phyloP scores from a whole-genome alignment of 2,888 invertebrate species.

The Ptilodon capucinus region DNA sequence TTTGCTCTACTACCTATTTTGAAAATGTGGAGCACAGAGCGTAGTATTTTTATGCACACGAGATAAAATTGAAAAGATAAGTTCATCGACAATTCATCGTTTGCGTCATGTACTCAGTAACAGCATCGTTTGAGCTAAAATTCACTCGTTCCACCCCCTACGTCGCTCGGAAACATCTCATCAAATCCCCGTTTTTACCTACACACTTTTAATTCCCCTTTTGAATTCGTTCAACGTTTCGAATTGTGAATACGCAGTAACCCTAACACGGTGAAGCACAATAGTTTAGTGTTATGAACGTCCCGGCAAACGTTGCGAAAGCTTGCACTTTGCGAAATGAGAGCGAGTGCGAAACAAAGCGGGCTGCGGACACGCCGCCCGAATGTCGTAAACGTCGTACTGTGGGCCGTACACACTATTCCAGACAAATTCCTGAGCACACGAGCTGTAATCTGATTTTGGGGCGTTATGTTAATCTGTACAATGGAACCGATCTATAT shows the following conservation, averaged over 20 bases:
- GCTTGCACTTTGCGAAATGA: constrained; percentile 75
- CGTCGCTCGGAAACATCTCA: not conserved
- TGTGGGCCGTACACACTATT: constrained; percentile 30
- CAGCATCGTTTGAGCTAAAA: not conserved
- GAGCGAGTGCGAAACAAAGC: constrained; percentile 61
- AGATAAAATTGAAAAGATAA: not conserved
- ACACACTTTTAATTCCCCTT: not conserved
- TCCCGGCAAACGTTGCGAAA: constrained; percentile 61
- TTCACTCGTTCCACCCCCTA: not conserved
- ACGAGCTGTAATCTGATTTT: too few species aligned
- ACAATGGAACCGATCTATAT: too few species aligned
- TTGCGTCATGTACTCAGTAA: not conserved
- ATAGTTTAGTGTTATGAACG: constrained; percentile 59
- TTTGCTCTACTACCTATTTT: too few species aligned
- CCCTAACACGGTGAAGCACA: constrained; percentile 45
- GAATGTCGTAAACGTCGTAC: constrained; percentile 59
- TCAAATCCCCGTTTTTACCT: not conserved
- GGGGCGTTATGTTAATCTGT: too few species aligned
- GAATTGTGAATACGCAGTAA: constrained; percentile 21
- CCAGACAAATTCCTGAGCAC: too few species aligned
- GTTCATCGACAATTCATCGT: not conserved
- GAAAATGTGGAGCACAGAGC: not conserved
- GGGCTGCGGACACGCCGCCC: constrained; percentile 44
- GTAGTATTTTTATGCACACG: not conserved
- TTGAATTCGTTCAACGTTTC: constrained; percentile 7